Percentiles rank a stretch among this genome's conserved stretches.
Conservation (phyloP, 2,888 invertebrate genomes). For the Lamproptera curius region DNA sequence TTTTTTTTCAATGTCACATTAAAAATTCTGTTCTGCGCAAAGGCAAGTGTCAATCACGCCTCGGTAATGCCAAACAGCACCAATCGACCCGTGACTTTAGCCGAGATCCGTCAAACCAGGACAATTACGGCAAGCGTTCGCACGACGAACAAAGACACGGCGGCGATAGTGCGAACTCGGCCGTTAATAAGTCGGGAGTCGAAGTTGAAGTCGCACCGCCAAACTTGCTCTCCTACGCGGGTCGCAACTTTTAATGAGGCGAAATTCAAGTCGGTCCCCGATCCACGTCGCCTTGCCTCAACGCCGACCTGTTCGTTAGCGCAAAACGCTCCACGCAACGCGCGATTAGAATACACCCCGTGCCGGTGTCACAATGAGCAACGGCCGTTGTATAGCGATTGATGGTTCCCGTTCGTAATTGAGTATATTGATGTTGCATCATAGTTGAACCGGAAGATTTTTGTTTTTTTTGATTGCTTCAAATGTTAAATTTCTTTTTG, state of each 20-base stretch:
- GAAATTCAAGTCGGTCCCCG: slow-evolving; percentile 68
- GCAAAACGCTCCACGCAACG: slow-evolving; percentile 75
- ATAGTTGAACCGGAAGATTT: too few species aligned
- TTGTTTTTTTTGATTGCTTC: too few species aligned
- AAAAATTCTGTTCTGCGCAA: too few species aligned
- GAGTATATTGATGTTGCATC: too few species aligned
- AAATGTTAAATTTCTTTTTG: too few species aligned
- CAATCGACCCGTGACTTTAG: too few species aligned
- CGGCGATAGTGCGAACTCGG: slow-evolving; percentile 58
- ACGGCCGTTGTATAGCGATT: too few species aligned
- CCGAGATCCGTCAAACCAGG: too few species aligned
- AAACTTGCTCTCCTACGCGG: slow-evolving; percentile 73
- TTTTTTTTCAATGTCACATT: too few species aligned
- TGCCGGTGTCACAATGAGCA: slow-evolving; percentile 48
- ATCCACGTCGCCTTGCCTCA: slow-evolving; percentile 67
- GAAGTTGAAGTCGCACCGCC: slow-evolving; percentile 56
- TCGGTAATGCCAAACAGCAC: too few species aligned
- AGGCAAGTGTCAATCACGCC: too few species aligned
- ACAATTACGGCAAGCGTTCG: background rate
- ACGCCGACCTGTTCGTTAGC: slow-evolving; percentile 76
- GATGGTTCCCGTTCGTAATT: too few species aligned
- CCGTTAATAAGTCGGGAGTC: slow-evolving; percentile 63
- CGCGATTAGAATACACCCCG: slow-evolving; percentile 76
- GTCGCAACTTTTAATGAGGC: slow-evolving; percentile 78
- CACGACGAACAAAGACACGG: slow-evolving; percentile 20